phyloP scores from a whole-genome alignment of 2,888 invertebrate species.

The Agriopis leucophaearia region DNA sequence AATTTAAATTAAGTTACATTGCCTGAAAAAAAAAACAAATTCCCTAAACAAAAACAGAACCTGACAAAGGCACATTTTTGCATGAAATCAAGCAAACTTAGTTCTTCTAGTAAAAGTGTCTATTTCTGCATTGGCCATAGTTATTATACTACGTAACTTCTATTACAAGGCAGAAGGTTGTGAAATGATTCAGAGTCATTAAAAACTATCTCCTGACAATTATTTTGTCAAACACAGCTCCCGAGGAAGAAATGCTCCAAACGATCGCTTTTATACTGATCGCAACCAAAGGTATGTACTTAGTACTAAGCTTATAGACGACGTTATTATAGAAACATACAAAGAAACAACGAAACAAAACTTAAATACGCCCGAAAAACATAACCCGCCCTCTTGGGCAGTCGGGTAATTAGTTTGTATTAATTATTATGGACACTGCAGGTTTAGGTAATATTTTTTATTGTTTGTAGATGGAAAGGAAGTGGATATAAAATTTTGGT shows the following conservation, averaged over 20 bases:
- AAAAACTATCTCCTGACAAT: background rate
- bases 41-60: background rate
- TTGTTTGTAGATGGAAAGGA: too few species aligned
- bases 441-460: too few species aligned
- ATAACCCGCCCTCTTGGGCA: too few species aligned
- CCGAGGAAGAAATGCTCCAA: conserved; percentile 4
- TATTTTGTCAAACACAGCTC: background rate
- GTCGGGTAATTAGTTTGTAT: background rate
- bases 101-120: background rate
- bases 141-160: background rate
- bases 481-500: background rate
- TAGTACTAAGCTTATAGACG: conserved; percentile 3
- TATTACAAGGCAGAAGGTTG: background rate
- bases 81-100: background rate
- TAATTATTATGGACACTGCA: background rate
- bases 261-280: conserved; percentile 1
- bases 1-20: background rate
- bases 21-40: too few species aligned
- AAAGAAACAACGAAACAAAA: too few species aligned
- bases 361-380: too few species aligned
- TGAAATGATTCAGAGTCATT: background rate
- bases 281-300: conserved; percentile 20
- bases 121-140: background rate
- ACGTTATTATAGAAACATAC: background rate
- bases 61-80: background rate